These are phyloP conservation scores for Endomychus coccineus DNA, from an alignment of 2,888 invertebrate genomes.

Conservation along the genomic window DNA sequence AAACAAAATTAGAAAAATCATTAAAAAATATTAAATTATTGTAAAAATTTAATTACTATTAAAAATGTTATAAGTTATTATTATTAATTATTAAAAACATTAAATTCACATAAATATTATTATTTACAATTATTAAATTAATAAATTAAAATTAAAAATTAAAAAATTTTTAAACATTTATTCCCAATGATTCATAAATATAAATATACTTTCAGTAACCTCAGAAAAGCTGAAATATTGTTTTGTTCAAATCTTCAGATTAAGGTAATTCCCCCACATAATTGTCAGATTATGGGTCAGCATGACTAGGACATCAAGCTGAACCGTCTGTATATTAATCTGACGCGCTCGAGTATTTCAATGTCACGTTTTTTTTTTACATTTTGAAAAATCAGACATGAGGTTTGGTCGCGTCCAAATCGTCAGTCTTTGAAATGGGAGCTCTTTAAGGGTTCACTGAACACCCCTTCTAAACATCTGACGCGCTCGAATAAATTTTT, in stretches of 20 bases:
- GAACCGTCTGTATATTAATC: conserved; percentile 9
- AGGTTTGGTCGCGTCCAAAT: conserved; percentile 20
- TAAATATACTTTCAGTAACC: not conserved
- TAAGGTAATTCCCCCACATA: not conserved
- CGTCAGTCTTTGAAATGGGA: conserved; percentile 17
- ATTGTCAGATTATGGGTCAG: conserved; percentile 6
- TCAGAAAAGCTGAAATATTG: not conserved
- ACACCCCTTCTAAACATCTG: conserved; percentile 17
- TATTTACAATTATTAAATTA: not conserved
- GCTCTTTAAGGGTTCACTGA: conserved; percentile 18
- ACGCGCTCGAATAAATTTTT: conserved; percentile 19
- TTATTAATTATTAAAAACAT: too few species aligned
- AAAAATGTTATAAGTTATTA: too few species aligned
- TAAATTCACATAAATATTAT: too few species aligned
- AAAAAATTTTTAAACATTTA: not conserved
- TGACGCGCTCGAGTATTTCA: conserved; percentile 12
- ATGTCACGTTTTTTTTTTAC: conserved; percentile 5
- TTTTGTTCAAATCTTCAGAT: not conserved
- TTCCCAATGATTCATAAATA: not conserved
- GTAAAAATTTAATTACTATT: too few species aligned
- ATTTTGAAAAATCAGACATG: conserved; percentile 11
- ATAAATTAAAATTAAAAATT: not conserved
- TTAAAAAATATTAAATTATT: too few species aligned
- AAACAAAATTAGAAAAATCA: too few species aligned
- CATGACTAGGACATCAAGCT: conserved; percentile 4